Conservation (phyloP, 2,888 invertebrate genomes). For the Polietes domitor region DNA sequence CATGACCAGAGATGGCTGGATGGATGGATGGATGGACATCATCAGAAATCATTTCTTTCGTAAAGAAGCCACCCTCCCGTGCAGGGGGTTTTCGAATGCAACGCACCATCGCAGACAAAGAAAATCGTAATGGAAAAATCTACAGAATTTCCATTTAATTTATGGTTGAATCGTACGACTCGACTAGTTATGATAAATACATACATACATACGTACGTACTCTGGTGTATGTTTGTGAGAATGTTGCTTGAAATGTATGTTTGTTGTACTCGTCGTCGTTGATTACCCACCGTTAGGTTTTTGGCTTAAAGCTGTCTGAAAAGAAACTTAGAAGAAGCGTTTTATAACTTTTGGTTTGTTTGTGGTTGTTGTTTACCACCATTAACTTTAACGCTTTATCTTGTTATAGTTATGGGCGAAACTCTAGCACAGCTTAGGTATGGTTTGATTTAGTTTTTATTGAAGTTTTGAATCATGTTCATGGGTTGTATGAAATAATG, state of each 20-base stretch:
- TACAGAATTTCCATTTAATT: conserved; percentile 45
- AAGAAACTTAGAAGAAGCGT: background rate
- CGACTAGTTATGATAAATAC: conserved; percentile 25
- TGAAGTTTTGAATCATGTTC: too few relatives aligned
- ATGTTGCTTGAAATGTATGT: too few relatives aligned
- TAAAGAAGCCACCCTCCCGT: background rate
- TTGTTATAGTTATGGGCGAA: background rate
- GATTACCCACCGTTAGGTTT: conserved; percentile 31
- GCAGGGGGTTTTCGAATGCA: conserved; percentile 12
- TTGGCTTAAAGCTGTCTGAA: background rate
- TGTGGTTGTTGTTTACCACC: background rate
- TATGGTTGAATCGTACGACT: conserved; percentile 20
- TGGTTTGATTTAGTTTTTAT: background rate
- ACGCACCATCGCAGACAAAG: conserved; percentile 33
- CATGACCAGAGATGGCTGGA: background rate
- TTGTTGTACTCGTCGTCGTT: conserved; percentile 8
- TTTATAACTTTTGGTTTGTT: background rate
- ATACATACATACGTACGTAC: background rate
- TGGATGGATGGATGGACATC: background rate
- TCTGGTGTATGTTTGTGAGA: too few relatives aligned
- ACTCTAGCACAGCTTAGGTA: background rate
- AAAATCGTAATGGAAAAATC: background rate
- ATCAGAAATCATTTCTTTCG: background rate
- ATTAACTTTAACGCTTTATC: background rate
- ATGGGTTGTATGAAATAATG: too few relatives aligned